Evolutionary conservation across 2,888 invertebrate genomes (phyloP).

Genomic region (Lasiommata megera): DNA sequence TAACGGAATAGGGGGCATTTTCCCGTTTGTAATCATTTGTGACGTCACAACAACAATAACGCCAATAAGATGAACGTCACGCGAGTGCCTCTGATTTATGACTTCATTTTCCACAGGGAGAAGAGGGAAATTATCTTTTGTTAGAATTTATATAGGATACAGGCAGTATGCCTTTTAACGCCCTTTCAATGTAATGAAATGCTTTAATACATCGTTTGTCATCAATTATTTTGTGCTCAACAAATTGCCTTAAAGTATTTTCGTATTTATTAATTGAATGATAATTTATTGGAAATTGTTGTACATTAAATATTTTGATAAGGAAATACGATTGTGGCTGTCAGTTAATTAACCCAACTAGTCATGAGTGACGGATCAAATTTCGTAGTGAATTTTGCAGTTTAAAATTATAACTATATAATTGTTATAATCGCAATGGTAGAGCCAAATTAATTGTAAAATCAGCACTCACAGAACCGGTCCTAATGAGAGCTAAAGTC

Average conservation of each 20-base stretch:
- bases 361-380: no score
- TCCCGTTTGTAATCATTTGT: conserved; percentile 26
- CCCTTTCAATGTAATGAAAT: conserved; percentile 28
- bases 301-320: no score
- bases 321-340: no score
- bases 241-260: conserved; percentile 9
- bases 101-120: conserved; percentile 43
- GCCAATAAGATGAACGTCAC: conserved; percentile 46
- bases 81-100: conserved; percentile 46
- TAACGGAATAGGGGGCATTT: conserved; percentile 23
- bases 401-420: no score
- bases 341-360: no score
- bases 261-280: background rate
- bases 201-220: conserved; percentile 25
- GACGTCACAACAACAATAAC: conserved; percentile 37
- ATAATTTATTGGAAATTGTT: background rate
- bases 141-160: conserved; percentile 35
- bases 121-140: conserved; percentile 38
- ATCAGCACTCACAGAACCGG: no score
- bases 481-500: no score
- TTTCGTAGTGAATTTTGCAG: no score
- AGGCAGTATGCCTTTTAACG: conserved; percentile 29
- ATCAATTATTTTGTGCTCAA: conserved; percentile 22
- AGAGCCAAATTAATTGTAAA: no score
- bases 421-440: no score